Base-by-base conservation (phyloP, 2,113 vertebrate genomes). In the Xyrauchen texanus region DNA sequence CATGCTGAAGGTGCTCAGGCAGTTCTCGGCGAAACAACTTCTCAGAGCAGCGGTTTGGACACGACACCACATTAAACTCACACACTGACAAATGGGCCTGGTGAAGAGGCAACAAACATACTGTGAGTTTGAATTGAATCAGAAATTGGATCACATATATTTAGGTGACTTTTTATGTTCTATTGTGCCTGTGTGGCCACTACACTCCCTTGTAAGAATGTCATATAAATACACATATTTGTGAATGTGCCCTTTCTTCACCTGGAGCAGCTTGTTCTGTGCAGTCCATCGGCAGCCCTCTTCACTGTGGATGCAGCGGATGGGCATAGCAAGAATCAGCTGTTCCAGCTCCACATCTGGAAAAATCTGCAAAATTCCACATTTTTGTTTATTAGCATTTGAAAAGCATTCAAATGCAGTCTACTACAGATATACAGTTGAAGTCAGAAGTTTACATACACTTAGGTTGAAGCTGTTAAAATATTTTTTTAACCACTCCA, bases 291-390 rank as follows among this genome's bases (percentile, higher is more conserved):
- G 96, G 80, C 97, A 99, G 76, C 96, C 97, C 87, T 98, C 97
- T 89, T 98, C 97, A 1, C 97, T 99, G 90, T 99, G 97, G 90
- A 98, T 98, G 86, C 97, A 98, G 84, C 96, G 94, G 85, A 99
- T 98, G 80, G 91, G 84, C 74, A 94, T 84, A 0, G 89, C 84
- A 68, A 94, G 85, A 81, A 94, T 93, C 91, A 92, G 93, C 84
- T 93, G 91, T 86, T 94, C 93, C 87, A 84, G 91, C 67, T 96
- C 95, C 0, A 94, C 92, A 84, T 96, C 95, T 0, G 95, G 95
- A 86, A 95, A 96, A 87, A 96, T 96, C 95, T 96, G 87, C 21
- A 34, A 67, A 65, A 65, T 42, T 8, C 42, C 8, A 68, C n/a
- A 71, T 52, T 12, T 34, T 34, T 34, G 21, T 34, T 34, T 34